phyloP scores from a whole-genome alignment of 2,888 invertebrate species.

The Protophormia terraenovae region DNA sequence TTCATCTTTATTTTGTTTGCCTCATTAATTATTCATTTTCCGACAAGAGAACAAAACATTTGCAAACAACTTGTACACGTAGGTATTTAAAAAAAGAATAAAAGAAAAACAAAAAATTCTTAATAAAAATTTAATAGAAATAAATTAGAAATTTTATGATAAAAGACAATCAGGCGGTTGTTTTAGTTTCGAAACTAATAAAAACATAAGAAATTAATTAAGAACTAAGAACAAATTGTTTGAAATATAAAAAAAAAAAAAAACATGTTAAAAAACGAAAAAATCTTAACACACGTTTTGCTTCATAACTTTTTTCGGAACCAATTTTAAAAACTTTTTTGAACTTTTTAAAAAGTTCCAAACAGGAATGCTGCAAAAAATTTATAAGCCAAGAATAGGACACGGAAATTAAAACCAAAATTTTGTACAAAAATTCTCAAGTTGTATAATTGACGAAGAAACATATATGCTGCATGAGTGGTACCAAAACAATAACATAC shows the following conservation, averaged over 20 bases:
- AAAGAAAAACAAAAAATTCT: not conserved
- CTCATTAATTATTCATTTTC: constrained; percentile 29
- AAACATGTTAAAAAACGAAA: too few relatives aligned
- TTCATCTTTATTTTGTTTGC: not conserved
- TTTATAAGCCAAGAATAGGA: too few relatives aligned
- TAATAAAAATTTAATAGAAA: not conserved
- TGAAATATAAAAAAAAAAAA: too few relatives aligned
- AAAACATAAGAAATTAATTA: not conserved
- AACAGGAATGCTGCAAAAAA: too few relatives aligned
- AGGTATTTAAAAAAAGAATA: not conserved
- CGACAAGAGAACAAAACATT: not conserved
- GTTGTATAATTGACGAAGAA: too few relatives aligned
- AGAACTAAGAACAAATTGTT: not conserved
- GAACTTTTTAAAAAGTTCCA: too few relatives aligned
- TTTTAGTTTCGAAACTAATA: not conserved
- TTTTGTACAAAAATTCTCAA: too few relatives aligned
- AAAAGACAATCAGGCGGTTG: not conserved
- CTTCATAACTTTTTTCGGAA: too few relatives aligned
- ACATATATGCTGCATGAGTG: too few relatives aligned
- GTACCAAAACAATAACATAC: too few relatives aligned
- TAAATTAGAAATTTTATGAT: not conserved
- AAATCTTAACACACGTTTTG: too few relatives aligned
- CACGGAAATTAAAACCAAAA: too few relatives aligned
- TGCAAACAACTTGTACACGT: not conserved
- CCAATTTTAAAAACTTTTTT: not conserved